Base-by-base conservation (phyloP, 1,140 invertebrate genomes). In the Brachionus asplanchnoidis region DNA sequence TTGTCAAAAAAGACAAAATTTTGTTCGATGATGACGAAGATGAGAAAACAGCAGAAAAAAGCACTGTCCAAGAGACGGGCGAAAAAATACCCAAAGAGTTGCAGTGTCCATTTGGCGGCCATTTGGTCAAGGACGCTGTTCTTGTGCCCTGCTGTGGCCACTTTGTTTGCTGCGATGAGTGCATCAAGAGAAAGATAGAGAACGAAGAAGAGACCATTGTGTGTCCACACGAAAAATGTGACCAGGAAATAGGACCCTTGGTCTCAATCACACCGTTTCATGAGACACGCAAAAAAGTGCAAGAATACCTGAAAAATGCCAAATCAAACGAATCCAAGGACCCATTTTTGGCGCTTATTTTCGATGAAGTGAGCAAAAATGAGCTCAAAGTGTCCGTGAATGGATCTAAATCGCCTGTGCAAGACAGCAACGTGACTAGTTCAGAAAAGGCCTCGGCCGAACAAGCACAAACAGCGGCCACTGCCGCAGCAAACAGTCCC, bases 71-170 rank as follows among this genome's bases (percentile, higher is more conserved):
- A 11, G 50, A 44, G 11, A 2, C 20, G 0, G 12, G 36, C 6
- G 32, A 82, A 14, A 53, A 82, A 20, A 66, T 82, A 36, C 79
- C 79, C 14, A 46, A 42, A 40, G 79, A 82, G 9, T 7, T 82
- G 5, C 32, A 82, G 40, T 82, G 79, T 82, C 79, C 79, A 20
- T 82, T 42, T 65, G 79, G 79, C 9, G 36, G 36, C 9, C 79
- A 82, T 68, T 60, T 82, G 20, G n/a, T 82, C 23, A 82, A 82
- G 65, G 79, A 82, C 26, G 79, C 79, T 11, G 79, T 82, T n/a
- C 53, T 82, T 26, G 79, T 82, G 14, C 79, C 79, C 0, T 82
- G 79, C 17, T 82, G 79, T 82, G 79, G 79, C 14, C 53, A 82
- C 17, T 82, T 82, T 68, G 79, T 82, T 28, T 82, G 79, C 40